Evolutionary conservation across 2,797 vertebrate species (phyloP).

Genomic region (Hirundo rustica): DNA sequence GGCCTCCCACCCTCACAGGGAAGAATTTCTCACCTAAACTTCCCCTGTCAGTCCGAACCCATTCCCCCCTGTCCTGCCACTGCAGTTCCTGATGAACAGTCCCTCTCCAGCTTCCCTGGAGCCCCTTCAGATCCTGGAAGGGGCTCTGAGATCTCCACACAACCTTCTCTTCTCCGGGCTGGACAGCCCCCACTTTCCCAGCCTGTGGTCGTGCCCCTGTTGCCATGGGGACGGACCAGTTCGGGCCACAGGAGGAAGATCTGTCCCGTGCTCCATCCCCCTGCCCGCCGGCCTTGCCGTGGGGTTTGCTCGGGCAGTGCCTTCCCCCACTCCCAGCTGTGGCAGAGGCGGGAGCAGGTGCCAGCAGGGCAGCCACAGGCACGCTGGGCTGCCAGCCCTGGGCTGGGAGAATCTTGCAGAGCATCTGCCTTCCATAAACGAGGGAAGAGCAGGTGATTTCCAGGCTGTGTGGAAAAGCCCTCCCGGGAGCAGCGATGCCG

Average conservation of each 20-base stretch:
- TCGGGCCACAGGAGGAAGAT: fast-evolving
- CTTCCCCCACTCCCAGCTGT: neutral
- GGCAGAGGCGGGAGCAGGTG: neutral
- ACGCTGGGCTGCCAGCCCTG: neutral
- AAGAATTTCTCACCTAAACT: neutral
- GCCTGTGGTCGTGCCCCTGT: neutral
- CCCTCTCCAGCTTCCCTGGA: too few relatives aligned
- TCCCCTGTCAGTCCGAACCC: neutral
- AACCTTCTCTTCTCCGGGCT: neutral
- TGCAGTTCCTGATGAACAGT: neutral
- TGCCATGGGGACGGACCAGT: fast-evolving
- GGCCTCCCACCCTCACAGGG: fast-evolving
- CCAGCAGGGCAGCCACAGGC: neutral
- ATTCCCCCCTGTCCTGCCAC: neutral
- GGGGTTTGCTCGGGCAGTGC: fast-evolving
- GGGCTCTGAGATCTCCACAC: neutral
- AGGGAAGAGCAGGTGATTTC: neutral
- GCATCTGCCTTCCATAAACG: neutral
- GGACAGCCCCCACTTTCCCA: neutral
- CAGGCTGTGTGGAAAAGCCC: neutral
- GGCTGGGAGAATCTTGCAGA: neutral
- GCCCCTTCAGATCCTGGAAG: neutral
- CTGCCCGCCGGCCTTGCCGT: neutral
- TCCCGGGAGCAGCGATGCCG: fast-evolving
- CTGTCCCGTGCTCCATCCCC: neutral